phyloP scores from a whole-genome alignment of 2,113 vertebrate species.

The Cyphomyrus discorhynchus region DNA sequence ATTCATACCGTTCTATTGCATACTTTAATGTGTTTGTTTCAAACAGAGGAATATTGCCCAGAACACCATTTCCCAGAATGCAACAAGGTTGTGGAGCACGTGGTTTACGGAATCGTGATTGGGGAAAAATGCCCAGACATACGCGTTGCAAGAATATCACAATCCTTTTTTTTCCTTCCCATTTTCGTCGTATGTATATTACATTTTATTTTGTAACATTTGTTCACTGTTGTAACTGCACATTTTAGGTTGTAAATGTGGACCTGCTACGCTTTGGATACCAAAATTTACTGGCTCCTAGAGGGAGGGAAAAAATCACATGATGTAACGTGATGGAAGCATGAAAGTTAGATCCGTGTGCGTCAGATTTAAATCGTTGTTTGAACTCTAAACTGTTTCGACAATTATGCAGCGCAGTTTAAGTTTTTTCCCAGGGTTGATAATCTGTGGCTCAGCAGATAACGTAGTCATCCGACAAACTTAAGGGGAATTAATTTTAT shows the following conservation, averaged over 20 bases:
- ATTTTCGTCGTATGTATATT: not conserved
- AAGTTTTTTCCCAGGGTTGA: not conserved
- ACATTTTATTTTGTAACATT: not conserved
- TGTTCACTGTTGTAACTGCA: not conserved
- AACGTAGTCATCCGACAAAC: not conserved
- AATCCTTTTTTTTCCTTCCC: not conserved
- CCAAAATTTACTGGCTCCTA: not conserved
- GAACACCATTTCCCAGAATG: not conserved
- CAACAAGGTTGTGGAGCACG: not conserved
- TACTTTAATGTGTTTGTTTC: not conserved
- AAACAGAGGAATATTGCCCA: not conserved
- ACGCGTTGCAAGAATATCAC: not conserved
- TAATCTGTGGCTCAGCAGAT: not conserved
- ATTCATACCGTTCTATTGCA: not conserved
- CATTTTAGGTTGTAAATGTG: not conserved
- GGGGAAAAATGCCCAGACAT: not conserved
- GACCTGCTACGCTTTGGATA: not conserved
- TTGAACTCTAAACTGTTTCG: not conserved
- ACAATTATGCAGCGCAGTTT: not conserved
- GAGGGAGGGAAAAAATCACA: not conserved
- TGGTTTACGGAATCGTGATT: not conserved
- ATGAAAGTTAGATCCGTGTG: not conserved
- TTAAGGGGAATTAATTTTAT: not conserved
- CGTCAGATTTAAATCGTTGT: not conserved
- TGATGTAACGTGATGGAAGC: not conserved